Evolutionary conservation across 2,797 vertebrate genomes (phyloP).

Genomic region (Picus viridis): DNA sequence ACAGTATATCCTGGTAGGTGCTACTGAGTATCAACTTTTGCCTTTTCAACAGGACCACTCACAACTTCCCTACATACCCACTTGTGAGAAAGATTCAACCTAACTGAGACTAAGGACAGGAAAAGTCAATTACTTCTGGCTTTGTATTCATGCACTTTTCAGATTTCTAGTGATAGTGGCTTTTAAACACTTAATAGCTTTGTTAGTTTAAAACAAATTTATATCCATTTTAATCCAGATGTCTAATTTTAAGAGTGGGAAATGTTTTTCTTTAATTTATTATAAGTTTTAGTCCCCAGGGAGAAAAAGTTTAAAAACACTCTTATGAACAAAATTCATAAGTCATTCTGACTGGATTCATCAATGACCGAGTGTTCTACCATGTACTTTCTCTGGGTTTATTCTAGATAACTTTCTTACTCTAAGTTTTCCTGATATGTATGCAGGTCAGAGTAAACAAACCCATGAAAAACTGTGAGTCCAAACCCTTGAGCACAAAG

Average conservation of each 20-base stretch:
- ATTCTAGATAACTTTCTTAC: neutral
- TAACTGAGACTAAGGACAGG: neutral
- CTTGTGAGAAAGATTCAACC: neutral
- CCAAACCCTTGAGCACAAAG: conserved; percentile 30
- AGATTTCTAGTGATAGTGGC: neutral
- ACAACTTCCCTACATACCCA: neutral
- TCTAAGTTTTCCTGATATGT: conserved; percentile 6
- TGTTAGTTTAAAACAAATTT: conserved; percentile 12
- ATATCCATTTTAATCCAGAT: neutral
- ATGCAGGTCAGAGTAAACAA: conserved; percentile 34
- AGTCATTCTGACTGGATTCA: neutral
- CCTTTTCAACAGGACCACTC: neutral
- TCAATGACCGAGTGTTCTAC: neutral
- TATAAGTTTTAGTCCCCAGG: neutral
- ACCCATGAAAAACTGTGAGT: neutral
- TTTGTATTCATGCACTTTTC: neutral
- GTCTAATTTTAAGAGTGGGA: neutral
- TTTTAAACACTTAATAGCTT: conserved; percentile 9
- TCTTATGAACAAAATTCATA: neutral
- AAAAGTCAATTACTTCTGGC: neutral
- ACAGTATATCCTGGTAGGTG: neutral
- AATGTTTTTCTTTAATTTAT: neutral
- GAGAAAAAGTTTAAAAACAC: neutral
- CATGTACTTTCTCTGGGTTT: neutral
- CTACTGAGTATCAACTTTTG: neutral